phyloP scores from a whole-genome alignment of 2,888 invertebrate species.

The Spisula subtruncata region DNA sequence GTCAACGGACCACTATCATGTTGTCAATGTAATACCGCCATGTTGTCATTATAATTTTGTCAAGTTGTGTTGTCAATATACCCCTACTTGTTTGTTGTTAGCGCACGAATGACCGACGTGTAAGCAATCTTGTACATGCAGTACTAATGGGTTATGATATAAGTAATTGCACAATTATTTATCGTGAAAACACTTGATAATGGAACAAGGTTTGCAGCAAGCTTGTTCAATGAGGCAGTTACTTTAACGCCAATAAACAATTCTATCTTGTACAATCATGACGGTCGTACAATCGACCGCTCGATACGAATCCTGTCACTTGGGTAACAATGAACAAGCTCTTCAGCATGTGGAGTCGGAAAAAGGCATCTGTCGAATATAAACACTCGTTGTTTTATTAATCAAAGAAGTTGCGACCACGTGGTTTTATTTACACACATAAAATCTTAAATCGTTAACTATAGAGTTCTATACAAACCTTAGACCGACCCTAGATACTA shows the following conservation, averaged over 20 bases:
- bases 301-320: not conserved
- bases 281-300: not conserved
- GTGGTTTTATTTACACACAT: constrained; percentile 24
- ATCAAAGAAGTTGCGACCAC: not conserved
- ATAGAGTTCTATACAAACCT: not conserved
- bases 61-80: too few relatives aligned
- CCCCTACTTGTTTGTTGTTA: too few relatives aligned
- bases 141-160: too few relatives aligned
- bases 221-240: not conserved
- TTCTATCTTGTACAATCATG: not conserved
- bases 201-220: not conserved
- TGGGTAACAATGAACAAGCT: constrained; percentile 1
- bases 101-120: too few relatives aligned
- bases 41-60: too few relatives aligned
- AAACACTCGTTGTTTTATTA: constrained; percentile 13
- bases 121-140: too few relatives aligned
- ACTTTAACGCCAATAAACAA: not conserved
- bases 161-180: not conserved
- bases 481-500: not conserved
- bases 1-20: too few relatives aligned
- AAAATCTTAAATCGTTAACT: constrained; percentile 22
- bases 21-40: too few relatives aligned
- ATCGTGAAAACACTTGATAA: not conserved
- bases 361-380: constrained; percentile 21
- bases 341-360: not conserved